Conservation (phyloP, 2,888 invertebrate genomes). For the Monopis laevigella region DNA sequence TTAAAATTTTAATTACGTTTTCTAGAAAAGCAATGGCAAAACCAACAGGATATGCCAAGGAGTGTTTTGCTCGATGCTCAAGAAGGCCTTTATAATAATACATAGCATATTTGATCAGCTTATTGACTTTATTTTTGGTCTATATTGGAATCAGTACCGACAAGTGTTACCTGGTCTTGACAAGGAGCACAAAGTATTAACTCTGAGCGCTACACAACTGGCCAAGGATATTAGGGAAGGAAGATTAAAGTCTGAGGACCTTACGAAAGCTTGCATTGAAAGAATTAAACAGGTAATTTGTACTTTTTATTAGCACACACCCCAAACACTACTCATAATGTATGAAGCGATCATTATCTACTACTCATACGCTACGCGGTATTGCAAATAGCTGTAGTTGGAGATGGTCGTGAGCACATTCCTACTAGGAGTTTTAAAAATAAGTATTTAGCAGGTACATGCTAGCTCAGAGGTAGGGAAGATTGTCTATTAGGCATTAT, state of each 20-base stretch:
- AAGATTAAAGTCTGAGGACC: conserved; percentile 72
- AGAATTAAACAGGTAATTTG: conserved; percentile 74
- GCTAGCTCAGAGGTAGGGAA: too few species aligned
- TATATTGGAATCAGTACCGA: conserved; percentile 37
- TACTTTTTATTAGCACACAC: neutral
- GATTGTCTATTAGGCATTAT: too few species aligned
- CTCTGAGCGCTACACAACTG: conserved; percentile 72
- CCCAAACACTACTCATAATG: too few species aligned
- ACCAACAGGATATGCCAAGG: conserved; percentile 41
- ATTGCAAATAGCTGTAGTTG: too few species aligned
- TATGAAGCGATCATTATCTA: too few species aligned
- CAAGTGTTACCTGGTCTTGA: conserved; percentile 41
- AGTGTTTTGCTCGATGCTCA: conserved; percentile 37
- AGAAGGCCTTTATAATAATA: conserved; percentile 35
- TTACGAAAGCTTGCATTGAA: conserved; percentile 78
- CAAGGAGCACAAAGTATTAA: conserved; percentile 35
- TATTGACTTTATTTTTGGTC: conserved; percentile 40
- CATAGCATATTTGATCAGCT: conserved; percentile 40
- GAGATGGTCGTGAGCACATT: too few species aligned
- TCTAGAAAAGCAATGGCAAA: conserved; percentile 24
- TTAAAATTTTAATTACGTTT: neutral
- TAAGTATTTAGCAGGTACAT: too few species aligned
- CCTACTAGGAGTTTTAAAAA: too few species aligned
- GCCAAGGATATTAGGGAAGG: conserved; percentile 72
- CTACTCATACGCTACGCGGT: too few species aligned